Percentiles rank a stretch among this genome's conserved stretches.
phyloP scores from a whole-genome alignment of 1,140 invertebrate species.

The Zaprionus camerounensis region DNA sequence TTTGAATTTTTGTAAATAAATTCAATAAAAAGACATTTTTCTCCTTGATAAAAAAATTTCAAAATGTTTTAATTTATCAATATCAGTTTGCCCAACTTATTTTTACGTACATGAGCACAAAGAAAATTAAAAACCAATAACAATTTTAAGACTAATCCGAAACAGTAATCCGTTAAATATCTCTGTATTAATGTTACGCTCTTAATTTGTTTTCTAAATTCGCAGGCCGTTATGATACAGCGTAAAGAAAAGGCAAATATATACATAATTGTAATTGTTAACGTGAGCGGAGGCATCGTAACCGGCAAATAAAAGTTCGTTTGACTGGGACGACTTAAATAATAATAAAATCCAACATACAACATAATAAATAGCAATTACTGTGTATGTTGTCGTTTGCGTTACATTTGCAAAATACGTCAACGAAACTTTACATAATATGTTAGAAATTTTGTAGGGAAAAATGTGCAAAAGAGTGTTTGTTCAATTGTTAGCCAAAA shows the following conservation, averaged over 20 bases:
- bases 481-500: slow-evolving; percentile 79
- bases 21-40: background rate
- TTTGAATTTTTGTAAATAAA: slow-evolving; percentile 6
- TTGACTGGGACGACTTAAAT: slow-evolving; percentile 47
- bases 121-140: background rate
- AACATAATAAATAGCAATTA: slow-evolving; percentile 14
- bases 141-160: background rate
- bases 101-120: background rate
- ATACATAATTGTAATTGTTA: slow-evolving; percentile 18
- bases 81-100: background rate
- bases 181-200: background rate
- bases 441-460: slow-evolving; percentile 54
- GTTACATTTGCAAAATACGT: slow-evolving; percentile 56
- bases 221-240: slow-evolving; percentile 30
- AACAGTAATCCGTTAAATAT: background rate
- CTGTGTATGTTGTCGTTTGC: slow-evolving; percentile 38
- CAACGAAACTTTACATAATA: slow-evolving; percentile 48
- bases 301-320: slow-evolving; percentile 33
- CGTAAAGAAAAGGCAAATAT: slow-evolving; percentile 6
- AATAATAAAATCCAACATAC: slow-evolving; percentile 17
- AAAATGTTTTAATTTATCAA: background rate
- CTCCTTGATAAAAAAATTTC: background rate
- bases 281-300: background rate
- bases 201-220: slow-evolving; percentile 21
- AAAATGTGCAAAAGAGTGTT: slow-evolving; percentile 78